Evolutionary conservation across 2,888 invertebrate species (phyloP).

Genomic region (Acronicta alni): DNA sequence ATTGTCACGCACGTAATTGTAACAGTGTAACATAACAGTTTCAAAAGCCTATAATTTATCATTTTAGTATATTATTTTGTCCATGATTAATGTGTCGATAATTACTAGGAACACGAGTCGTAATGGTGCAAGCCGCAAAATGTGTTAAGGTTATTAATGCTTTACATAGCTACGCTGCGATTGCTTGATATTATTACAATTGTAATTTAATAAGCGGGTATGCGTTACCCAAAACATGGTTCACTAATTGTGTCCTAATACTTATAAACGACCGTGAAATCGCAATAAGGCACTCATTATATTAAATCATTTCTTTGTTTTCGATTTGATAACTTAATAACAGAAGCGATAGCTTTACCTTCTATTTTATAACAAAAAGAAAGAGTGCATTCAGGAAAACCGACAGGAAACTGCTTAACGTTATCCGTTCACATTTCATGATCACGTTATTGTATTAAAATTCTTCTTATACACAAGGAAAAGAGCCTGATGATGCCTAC

Average conservation of each 20-base stretch:
- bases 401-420: conserved; percentile 20
- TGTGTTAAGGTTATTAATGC: conserved; percentile 65
- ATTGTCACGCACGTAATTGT: conserved; percentile 61
- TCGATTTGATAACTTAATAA: conserved; percentile 25
- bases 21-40: conserved; percentile 61
- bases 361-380: conserved; percentile 15
- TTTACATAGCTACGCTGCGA: conserved; percentile 55
- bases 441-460: conserved; percentile 37
- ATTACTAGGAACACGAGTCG: conserved; percentile 69
- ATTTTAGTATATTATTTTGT: conserved; percentile 73
- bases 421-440: conserved; percentile 10
- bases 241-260: conserved; percentile 55
- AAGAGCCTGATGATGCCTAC: conserved; percentile 22
- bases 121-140: conserved; percentile 65
- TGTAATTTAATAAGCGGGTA: conserved; percentile 53
- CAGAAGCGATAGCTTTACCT: conserved; percentile 13
- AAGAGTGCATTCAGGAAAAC: conserved; percentile 29
- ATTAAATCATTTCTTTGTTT: conserved; percentile 40
- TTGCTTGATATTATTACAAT: conserved; percentile 58
- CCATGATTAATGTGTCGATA: conserved; percentile 75
- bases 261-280: conserved; percentile 51
- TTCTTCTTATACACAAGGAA: conserved; percentile 43
- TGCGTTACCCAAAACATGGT: conserved; percentile 47
- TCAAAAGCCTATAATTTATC: conserved; percentile 74
- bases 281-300: conserved; percentile 40